Base-by-base conservation (phyloP, 92 coral and sea anemone species). In the Pocillopora grandis region DNA sequence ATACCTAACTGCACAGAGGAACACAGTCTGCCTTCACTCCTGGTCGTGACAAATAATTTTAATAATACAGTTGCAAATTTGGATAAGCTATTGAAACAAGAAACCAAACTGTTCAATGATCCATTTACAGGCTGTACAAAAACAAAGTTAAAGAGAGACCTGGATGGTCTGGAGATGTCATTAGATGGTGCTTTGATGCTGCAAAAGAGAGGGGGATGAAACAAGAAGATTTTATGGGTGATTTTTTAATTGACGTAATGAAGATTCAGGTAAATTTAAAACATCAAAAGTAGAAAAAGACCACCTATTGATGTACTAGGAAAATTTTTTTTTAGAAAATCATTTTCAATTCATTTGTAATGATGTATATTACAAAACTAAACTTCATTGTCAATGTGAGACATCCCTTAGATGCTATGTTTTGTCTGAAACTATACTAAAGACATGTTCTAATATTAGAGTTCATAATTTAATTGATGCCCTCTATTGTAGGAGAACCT, bases 171-270 rank as follows among this genome's bases (percentile, higher is more conserved):
- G 59, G 17, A 2, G 71, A 78, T 20, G 58, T 86, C 1, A 57
- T 86, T 18, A 79, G 9, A 9, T 79, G 89, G 89, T 86, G 89
- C 72, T 13, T 42, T 0, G 14, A 79, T 42, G 89, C 80, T 6
- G 89, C 89, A 5, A 13, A 71, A 64, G 58, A 78, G 48, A 86
- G 18, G 42, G 78, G 68, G 0, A 33, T 86, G 52, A 79, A 70
- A 52, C 71, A 62, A 23, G 67, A 21, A 67, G 89, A 86, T 78
- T 86, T 36, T 37, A 55, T 75, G 84, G 89, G 89, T 62, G 89
- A 85, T 1, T 79, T 86, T 67, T 56, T 63, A 1, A 60, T 86
- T 23, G 89, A 86, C 69, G 83, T 77, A 20, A 85, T 85, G 88
- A 85, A 85, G 49, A 85, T 77, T 9, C 82, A 85, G 88, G 88